Percentiles rank a stretch among this genome's conserved stretches.
Conservation (phyloP, 30 jellyfish, hydroid and myxozoan genomes). For the Chrysaora quinquecirrha region DNA sequence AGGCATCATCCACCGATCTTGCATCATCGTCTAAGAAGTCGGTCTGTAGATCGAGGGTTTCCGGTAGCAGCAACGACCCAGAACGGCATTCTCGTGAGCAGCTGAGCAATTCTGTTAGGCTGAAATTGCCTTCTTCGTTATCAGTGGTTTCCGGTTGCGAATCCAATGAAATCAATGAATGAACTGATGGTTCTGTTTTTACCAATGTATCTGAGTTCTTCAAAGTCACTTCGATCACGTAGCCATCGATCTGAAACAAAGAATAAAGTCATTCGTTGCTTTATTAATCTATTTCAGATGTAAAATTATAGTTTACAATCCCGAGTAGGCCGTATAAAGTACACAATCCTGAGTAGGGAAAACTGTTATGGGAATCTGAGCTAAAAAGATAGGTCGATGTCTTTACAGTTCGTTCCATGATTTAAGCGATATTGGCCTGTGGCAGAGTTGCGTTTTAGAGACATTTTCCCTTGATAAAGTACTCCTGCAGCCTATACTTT, state of each 20-base stretch:
- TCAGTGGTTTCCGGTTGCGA: slow-evolving; percentile 11
- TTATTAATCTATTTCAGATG: background rate
- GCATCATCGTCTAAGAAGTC: slow-evolving; percentile 86
- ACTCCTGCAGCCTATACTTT: no score
- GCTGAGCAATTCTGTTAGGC: slow-evolving; percentile 73
- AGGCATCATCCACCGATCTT: slow-evolving; percentile 64
- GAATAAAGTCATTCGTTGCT: background rate
- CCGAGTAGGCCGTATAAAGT: no score
- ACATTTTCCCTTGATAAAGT: no score
- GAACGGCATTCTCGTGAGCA: slow-evolving; percentile 59
- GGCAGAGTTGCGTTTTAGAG: no score
- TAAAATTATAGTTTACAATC: no score
- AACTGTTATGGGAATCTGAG: no score
- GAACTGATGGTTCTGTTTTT: slow-evolving; percentile 62
- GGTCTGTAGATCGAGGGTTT: slow-evolving; percentile 82
- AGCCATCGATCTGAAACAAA: slow-evolving; percentile 55
- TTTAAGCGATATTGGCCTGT: no score
- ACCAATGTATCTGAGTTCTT: slow-evolving; percentile 68
- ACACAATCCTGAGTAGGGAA: no score
- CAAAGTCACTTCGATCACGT: slow-evolving; percentile 53
- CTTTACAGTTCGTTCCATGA: no score
- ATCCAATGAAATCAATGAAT: slow-evolving; percentile 54
- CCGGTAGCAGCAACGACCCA: slow-evolving; percentile 85
- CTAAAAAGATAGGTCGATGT: no score
- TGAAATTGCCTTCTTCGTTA: slow-evolving; percentile 57